Base-by-base conservation (phyloP, 2,113 vertebrate species). In the Nymphicus hollandicus region DNA sequence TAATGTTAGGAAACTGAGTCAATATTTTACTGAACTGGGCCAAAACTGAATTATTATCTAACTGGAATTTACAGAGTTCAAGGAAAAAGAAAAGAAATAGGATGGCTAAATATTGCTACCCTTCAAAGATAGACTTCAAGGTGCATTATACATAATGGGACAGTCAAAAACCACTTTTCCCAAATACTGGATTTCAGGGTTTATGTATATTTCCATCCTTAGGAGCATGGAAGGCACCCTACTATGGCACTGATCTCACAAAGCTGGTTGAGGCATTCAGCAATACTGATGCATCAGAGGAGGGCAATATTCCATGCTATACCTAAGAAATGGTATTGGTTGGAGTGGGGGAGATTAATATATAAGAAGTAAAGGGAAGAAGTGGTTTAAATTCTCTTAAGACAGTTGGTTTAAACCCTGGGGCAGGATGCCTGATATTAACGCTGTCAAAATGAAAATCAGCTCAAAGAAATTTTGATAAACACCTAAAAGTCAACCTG, bases 371-470 rank as follows among this genome's bases (percentile, higher is more conserved):
- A 90, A 88, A 79, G 39, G 15, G 33, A 5, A 56, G 82, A 84
- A 66, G 9, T 52, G 8, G 7, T 61, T 81, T 90, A 84, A 93
- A 24, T 84, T 90, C 28, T 71, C 72, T 86, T 80, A 50, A 96
- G 66, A 39, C 11, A 58, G 16, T 47, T 91, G 35, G 13, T 82
- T 91, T 88, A 91, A 94, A 88, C 7, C 43, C 46, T n/a, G 56
- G 73, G 58, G 46, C 66, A 73, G 24, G 23, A 85, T 35, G 35
- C 43, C 50, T 79, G 46, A 41, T 91, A 81, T 70, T 84, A 96
- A 81, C 15, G 52, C 17, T 71, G 39, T 23, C 13, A 95, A 89
- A 97, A 85, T 66, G 17, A 76, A 93, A 96, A 94, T 90, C 18
- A 90, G 8, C 19, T 83, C 64, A 65, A 80, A 91, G 66, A 74